These are phyloP conservation scores for Microtus californicus DNA, from an alignment of 2,797 vertebrate genomes.

Conservation along the genomic window DNA sequence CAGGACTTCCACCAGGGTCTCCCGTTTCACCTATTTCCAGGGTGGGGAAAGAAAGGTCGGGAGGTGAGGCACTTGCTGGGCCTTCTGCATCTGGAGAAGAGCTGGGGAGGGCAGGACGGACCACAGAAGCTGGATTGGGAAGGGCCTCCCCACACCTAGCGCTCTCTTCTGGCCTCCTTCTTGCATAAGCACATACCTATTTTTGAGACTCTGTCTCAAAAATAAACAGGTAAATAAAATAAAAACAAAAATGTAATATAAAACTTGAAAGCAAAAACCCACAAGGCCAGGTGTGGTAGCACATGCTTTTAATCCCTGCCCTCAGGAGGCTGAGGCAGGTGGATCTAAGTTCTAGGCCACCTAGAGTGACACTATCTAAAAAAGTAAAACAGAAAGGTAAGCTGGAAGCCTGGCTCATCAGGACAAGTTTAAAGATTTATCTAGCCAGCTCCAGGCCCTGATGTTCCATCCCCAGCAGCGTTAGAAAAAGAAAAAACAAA, in stretches of 20 bases:
- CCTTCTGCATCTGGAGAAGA: neutral
- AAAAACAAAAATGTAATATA: neutral
- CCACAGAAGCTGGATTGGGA: neutral
- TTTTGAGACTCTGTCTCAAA: neutral
- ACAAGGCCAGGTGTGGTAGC: neutral
- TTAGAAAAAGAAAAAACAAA: neutral
- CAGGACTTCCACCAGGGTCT: conserved; percentile 93
- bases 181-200: neutral
- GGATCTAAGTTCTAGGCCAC: neutral
- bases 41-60: neutral
- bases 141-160: neutral
- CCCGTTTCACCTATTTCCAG: conserved; percentile 91
- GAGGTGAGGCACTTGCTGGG: neutral
- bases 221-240: neutral
- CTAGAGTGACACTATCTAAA: neutral
- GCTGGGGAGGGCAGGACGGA: neutral
- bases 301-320: neutral
- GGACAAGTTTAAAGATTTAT: neutral
- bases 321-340: neutral
- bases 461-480: neutral
- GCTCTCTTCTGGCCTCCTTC: neutral
- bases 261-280: neutral
- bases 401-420: neutral
- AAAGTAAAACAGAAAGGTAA: neutral
- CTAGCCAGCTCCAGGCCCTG: neutral